Conservation (phyloP, 2,113 vertebrate genomes). For the Gymnobelideus leadbeateri region DNA sequence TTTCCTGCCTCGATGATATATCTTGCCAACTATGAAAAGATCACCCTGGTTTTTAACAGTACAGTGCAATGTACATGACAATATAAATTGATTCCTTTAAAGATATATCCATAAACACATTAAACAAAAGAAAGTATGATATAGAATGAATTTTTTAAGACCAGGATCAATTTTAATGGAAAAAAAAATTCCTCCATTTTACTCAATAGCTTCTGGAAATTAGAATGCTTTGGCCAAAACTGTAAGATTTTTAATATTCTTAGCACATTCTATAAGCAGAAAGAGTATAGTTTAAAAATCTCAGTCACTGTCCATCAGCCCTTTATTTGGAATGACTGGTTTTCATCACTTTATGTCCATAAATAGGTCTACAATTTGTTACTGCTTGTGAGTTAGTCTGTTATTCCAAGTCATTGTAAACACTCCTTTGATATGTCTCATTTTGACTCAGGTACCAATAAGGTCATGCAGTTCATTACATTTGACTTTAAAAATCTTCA, state of each 20-base stretch:
- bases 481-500: conserved; percentile 2
- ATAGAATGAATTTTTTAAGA: not conserved
- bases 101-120: not conserved
- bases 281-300: not conserved
- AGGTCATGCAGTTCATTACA: conserved; percentile 1
- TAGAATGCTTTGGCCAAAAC: not conserved
- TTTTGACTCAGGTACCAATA: conserved; percentile 6
- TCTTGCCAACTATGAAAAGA: not conserved
- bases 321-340: not conserved
- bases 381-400: not conserved
- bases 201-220: not conserved
- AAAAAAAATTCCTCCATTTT: not conserved
- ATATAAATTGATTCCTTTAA: conserved; percentile 2
- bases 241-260: not conserved
- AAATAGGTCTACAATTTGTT: not conserved
- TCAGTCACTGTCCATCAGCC: not conserved
- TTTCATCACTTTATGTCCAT: conserved; percentile 4
- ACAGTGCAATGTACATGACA: not conserved
- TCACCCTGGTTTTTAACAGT: not conserved
- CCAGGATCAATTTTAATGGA: not conserved
- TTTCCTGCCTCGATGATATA: not conserved
- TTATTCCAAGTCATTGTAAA: not conserved
- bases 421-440: not conserved
- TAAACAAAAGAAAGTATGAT: not conserved
- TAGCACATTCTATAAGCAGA: not conserved